Base-by-base conservation (phyloP, 2,113 vertebrate species). In the Rhineura floridana region DNA sequence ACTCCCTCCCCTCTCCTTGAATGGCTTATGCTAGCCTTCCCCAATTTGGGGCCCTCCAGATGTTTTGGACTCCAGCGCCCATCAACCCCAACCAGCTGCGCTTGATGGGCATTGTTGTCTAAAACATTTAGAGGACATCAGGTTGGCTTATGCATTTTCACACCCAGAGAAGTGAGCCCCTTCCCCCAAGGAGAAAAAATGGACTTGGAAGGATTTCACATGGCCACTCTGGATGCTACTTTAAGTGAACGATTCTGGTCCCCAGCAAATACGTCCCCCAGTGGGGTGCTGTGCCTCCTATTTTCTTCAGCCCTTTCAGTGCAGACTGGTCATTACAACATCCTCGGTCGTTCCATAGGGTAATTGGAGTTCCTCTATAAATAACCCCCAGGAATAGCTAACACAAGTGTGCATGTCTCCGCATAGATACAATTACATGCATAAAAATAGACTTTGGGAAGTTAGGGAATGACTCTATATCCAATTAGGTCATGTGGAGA, bases 361-460 rank as follows among this genome's bases (percentile, higher is more conserved):
- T 82, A 87, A 84, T 44, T 36, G 73, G 88, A 78, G 83, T 85
- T 82, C 84, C 78, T 59, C 90, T 85, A 84, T 78, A 90, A 94
- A 91, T 93, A 93, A 76, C 36, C 0, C 0, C 55, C 62, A 85
- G 78, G 85, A 77, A 42, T 89, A 76, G 65, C 67, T 33, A 50
- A 36, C 69, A 67, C 42, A 52, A 89, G n/a, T 36, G 87, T 25
- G 85, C 0, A 0, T 75, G 62, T 86, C 83, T 88, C 12, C 83
- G 11, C 81, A 67, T 55, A 42, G 89, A 75, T 88, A 4, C 12
- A 6, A 87, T 93, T 87, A 87, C 90, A 46, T 46, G 2, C 55
- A 23, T 85, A 91, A 87, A 88, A 92, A 78, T 62, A 85, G 90
- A 75, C 39, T 39, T 11, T 6, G 7, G 85, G 89, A 44, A 62